Evolutionary conservation across 1,140 invertebrate genomes (phyloP).

Genomic region (Eulimnadia texana): DNA sequence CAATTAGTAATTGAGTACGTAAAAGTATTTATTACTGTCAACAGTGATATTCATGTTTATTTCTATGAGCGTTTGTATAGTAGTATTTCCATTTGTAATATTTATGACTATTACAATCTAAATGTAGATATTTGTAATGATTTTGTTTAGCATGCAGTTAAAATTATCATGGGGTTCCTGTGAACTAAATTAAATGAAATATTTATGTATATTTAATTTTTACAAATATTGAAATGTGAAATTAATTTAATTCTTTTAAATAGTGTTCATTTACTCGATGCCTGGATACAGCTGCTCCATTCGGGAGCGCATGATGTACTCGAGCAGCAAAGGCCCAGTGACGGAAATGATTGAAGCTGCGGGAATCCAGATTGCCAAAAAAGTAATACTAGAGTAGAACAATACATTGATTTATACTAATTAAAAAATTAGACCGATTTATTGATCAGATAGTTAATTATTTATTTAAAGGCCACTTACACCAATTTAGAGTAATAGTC

Average conservation of each 20-base stretch:
- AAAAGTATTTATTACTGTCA: too few relatives aligned
- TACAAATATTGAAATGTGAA: slow-evolving; percentile 6
- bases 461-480: neutral
- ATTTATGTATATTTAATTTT: slow-evolving; percentile 14
- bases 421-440: neutral
- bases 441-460: neutral
- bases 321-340: slow-evolving; percentile 83
- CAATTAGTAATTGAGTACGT: too few relatives aligned
- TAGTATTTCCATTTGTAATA: too few relatives aligned
- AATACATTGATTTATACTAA: slow-evolving; percentile 20
- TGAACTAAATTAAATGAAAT: neutral
- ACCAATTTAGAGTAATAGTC: too few relatives aligned
- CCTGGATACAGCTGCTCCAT: slow-evolving; percentile 85
- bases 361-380: slow-evolving; percentile 60
- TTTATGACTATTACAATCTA: too few relatives aligned
- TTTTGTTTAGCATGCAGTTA: too few relatives aligned
- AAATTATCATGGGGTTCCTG: neutral
- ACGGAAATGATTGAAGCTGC: slow-evolving; percentile 56
- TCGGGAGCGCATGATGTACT: slow-evolving; percentile 95
- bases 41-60: too few relatives aligned
- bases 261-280: slow-evolving; percentile 97
- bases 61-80: too few relatives aligned
- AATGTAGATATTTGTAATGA: too few relatives aligned
- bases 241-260: slow-evolving; percentile 35
- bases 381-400: too few relatives aligned